These are phyloP conservation scores for Chlamydotis undulata DNA, from an alignment of 2,113 vertebrate species.

Conservation along the genomic window DNA sequence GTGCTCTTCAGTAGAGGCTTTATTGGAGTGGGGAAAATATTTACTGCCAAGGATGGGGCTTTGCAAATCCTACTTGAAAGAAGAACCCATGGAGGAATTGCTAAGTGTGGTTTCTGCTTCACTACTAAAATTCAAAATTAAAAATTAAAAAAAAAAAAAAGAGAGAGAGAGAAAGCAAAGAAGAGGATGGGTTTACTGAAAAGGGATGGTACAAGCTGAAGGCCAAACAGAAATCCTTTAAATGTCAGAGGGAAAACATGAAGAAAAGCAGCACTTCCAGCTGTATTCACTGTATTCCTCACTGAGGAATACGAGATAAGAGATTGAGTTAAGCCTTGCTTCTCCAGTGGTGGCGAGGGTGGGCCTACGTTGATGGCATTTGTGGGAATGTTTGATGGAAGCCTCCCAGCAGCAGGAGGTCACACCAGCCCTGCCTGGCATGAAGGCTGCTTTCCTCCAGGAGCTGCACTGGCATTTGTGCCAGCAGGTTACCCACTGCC, in stretches of 20 bases:
- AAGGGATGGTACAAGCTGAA: background rate
- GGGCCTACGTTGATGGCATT: background rate
- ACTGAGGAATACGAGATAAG: background rate
- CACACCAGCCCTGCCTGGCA: background rate
- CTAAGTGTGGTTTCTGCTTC: background rate
- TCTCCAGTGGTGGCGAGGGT: background rate
- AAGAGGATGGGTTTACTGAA: background rate
- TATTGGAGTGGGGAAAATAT: background rate
- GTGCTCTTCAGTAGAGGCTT: background rate
- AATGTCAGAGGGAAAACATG: background rate
- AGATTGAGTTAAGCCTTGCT: background rate
- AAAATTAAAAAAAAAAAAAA: background rate
- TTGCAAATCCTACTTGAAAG: background rate
- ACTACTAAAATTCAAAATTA: background rate
- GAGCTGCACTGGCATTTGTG: background rate
- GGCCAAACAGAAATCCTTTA: background rate
- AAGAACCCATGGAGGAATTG: background rate
- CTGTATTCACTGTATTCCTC: background rate
- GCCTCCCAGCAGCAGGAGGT: background rate
- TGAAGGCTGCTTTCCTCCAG: background rate
- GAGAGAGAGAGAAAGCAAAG: background rate
- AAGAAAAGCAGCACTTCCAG: background rate
- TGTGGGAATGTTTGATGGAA: background rate
- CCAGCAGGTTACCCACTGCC: background rate
- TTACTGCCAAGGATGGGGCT: background rate